phyloP scores from a whole-genome alignment of 2,888 invertebrate species.

The Malthinus seriepunctatus region DNA sequence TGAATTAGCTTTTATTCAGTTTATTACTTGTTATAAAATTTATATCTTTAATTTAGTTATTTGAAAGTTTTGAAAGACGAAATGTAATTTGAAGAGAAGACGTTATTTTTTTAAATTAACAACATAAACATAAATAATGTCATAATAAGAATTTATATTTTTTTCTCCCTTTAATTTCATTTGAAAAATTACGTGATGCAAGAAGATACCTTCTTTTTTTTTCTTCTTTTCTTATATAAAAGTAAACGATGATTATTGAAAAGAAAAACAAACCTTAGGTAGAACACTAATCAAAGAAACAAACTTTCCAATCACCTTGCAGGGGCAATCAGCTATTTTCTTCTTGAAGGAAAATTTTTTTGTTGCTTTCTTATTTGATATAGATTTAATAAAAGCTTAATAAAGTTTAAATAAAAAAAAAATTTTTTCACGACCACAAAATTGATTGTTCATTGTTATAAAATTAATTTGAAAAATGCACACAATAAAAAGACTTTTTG shows the following conservation, averaged over 20 bases:
- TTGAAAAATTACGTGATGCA: constrained; percentile 20
- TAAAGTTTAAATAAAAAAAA: neutral
- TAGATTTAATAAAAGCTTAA: neutral
- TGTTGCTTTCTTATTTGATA: neutral
- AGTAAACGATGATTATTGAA: constrained; percentile 28
- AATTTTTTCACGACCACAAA: neutral
- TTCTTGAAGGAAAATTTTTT: neutral
- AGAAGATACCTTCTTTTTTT: constrained; percentile 20
- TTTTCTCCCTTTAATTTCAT: constrained; percentile 8
- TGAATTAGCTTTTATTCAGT: no score
- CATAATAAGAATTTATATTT: neutral
- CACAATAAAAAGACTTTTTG: constrained; percentile 4
- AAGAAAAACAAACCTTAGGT: constrained; percentile 22
- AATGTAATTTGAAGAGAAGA: no score
- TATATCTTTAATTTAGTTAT: no score
- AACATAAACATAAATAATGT: no score
- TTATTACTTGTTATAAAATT: no score
- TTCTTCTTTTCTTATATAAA: neutral
- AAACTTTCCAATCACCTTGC: constrained; percentile 21
- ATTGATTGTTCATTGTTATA: neutral
- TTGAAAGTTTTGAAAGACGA: no score
- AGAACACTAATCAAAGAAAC: constrained; percentile 17
- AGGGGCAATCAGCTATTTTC: constrained; percentile 2
- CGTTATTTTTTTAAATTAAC: no score
- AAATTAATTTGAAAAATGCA: constrained; percentile 2